Conservation (phyloP, 2,888 invertebrate genomes). For the Linnaemya vulpina region DNA sequence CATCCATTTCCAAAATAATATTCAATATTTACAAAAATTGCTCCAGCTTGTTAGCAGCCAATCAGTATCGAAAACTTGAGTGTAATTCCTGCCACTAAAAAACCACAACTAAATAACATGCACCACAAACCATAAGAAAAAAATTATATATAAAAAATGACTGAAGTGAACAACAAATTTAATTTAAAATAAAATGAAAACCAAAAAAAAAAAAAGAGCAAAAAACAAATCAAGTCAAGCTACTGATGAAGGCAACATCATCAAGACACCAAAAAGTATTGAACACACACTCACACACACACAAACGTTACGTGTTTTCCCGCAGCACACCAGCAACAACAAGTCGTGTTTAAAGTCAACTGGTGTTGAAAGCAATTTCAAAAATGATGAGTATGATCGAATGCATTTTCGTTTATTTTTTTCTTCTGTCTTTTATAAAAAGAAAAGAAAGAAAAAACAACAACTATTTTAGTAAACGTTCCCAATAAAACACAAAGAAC, state of each 20-base stretch:
- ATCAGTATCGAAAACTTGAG: not conserved
- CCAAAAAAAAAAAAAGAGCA: not conserved
- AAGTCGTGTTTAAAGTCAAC: conserved; percentile 72
- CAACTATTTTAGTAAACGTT: conserved; percentile 75
- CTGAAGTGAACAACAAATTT: conserved; percentile 13
- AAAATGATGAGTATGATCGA: conserved; percentile 82
- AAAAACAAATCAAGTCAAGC: conserved; percentile 34
- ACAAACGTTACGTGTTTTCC: conserved; percentile 5
- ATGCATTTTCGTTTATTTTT: conserved; percentile 66
- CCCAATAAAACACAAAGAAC: conserved; percentile 63
- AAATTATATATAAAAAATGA: conserved; percentile 39
- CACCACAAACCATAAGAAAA: conserved; percentile 8
- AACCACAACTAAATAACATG: not conserved
- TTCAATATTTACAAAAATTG: not conserved
- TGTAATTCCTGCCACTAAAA: not conserved
- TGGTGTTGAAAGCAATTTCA: conserved; percentile 82
- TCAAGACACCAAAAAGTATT: conserved; percentile 39
- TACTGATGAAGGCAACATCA: conserved; percentile 45
- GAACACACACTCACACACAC: too few relatives aligned
- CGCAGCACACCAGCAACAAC: conserved; percentile 48
- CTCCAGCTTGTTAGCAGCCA: not conserved
- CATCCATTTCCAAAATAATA: not conserved
- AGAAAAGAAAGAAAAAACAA: conserved; percentile 35
- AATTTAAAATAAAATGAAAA: conserved; percentile 7
- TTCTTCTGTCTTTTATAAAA: not conserved